Evolutionary conservation across 2,797 vertebrate genomes (phyloP).

Genomic region (Fratercula arctica): DNA sequence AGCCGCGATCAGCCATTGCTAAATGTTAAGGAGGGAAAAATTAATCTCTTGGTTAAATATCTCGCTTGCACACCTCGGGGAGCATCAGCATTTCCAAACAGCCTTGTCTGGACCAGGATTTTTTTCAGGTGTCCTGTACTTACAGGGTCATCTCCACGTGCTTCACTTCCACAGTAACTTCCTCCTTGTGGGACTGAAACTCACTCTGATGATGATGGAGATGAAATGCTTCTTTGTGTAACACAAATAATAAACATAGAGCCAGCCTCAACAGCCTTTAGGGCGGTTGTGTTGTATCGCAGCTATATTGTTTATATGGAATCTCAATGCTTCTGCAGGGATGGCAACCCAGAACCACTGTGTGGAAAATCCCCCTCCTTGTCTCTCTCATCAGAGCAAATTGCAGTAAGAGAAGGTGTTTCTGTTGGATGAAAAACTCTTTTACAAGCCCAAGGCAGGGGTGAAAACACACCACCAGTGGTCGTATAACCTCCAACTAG

Average conservation of each 20-base stretch:
- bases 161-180: neutral
- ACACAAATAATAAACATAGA: neutral
- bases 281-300: neutral
- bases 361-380: neutral
- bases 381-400: neutral
- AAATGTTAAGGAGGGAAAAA: neutral
- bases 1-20: neutral
- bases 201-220: neutral
- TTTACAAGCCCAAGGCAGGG: neutral
- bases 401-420: neutral
- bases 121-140: neutral
- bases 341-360: neutral
- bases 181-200: neutral
- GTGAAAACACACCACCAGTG: neutral
- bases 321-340: neutral
- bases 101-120: neutral
- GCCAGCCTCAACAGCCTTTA: neutral
- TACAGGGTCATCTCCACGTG: neutral
- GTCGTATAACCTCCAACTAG: neutral
- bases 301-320: neutral
- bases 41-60: neutral
- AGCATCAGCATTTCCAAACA: neutral
- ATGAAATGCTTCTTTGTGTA: neutral
- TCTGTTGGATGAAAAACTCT: neutral
- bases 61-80: neutral